Base-by-base conservation (phyloP, 2,888 invertebrate species). In the Lordiphosa andalusiaca region DNA sequence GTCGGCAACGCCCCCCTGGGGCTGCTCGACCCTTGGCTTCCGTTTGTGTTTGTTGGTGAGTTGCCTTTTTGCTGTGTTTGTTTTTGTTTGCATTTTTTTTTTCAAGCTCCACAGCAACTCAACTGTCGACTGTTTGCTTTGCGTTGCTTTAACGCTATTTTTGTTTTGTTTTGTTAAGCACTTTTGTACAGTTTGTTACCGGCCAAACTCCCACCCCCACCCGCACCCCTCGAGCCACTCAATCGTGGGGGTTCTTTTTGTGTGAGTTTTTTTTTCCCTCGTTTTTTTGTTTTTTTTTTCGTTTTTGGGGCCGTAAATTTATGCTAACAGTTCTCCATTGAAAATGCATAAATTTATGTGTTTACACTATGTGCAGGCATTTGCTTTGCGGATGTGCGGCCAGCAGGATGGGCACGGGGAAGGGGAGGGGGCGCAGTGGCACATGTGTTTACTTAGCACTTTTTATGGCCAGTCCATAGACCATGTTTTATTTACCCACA, bases 301-400 rank as follows among this genome's bases (percentile, higher is more conserved):
- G n/a, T 67, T 63, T 49, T 67, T 65, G 59, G 60, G 69, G 73
- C 74, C 66, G 84, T 70, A 84, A 82, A 77, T 84, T 83, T 84
- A 80, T 80, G 84, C 75, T 84, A 82, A 82, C 82, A 80, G 80
- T 75, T 82, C 69, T 69, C 81, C 83, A 82, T 82, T 82, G 81
- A 82, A 82, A 82, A 80, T 82, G 82, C 81, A 82, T 82, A 82
- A 82, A 82, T 82, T 82, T 82, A 82, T 82, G 82, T 82, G 80
- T 78, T 74, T 81, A 80, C 81, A 80, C 78, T 80, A 70, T 80
- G 75, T 77, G 77, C 81, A 77, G 75, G 74, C 74, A 65, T 76
- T 76, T 72, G 74, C 60, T 67, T 68, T 53, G 65, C 54, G 47
- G 42, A 49, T 35, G 46, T 25, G 57, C 44, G 16, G 38, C 19